Evolutionary conservation across 2,113 vertebrate genomes (phyloP), one percentile per base, ranked within the genome.

Genomic region (Donacobius atricapilla): DNA sequence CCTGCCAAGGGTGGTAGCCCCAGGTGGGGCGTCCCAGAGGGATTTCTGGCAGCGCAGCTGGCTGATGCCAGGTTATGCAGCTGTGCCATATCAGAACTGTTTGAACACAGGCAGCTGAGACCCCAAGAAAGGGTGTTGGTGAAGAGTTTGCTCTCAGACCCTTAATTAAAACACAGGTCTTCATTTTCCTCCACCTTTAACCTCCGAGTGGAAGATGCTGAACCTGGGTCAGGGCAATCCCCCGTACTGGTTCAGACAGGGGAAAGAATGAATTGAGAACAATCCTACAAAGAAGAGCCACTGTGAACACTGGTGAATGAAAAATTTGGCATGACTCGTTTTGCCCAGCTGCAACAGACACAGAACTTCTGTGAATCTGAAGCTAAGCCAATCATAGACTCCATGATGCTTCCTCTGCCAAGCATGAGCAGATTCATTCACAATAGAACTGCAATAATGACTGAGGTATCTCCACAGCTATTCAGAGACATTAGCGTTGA

Each of bases 321-420:
- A 60, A 60, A 66, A 30, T 6, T 8, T 35, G 15, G 11, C 39
- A 21, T 7, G 33, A 15, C 6, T 22, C 13, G 18, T n/a, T 45
- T 21, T n/a, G 4, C 8, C 56, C 73, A 30, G 39, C 28, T 53
- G 12, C 40, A 56, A 5, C 10, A 50, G 69, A 18, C 33, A 60
- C n/a, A 76, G 13, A 69, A 37, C 17, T 60, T 39, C 4, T 53
- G 35, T 15, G 17, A 19, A 2, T 15, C 40, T 12, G 42, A 66
- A 77, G 30, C 23, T 2, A 3, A 0, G 0, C 19, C 3, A 0
- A 13, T 70, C 7, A 2, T 33, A 88, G 75, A 21, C 12, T 11
- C 45, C 31, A 18, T 0, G 1, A 9, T 2, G 2, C 7, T 63
- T 58, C 39, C 81, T 50, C 39, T 72, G 18, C 22, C n/a, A 61